Evolutionary conservation across 2,888 invertebrate species (phyloP), one percentile per base, ranked within the genome.

Genomic region (Sarcophaga subvicina): DNA sequence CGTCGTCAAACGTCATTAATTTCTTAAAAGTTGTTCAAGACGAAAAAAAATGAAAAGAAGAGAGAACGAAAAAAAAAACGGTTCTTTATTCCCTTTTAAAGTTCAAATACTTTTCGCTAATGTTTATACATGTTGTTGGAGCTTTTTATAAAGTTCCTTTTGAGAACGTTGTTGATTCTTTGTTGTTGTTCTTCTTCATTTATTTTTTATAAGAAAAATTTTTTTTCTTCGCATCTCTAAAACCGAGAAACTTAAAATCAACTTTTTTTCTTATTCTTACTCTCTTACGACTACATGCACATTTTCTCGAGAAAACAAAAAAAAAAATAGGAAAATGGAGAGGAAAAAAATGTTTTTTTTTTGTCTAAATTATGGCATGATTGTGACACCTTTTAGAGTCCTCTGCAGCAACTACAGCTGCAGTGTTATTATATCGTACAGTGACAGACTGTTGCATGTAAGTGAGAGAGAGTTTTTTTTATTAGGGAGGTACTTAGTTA

Each of bases 331-430:
- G 25, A 78, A 60, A 45, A 81, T 37, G 60, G 8, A 67, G n/a
- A 67, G n/a, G 47, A 67, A 17, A 67, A 49, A 66, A 12, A 60
- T 78, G 67, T 62, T 27, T 72, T 17, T 64, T 25, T 82, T 73
- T 67, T 79, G 81, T 69, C 60, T 73, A 84, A 20, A 78, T 84
- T 81, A 81, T 76, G 70, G 80, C 63, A 81, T 84, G 70, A 87
- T 84, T 81, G 84, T 81, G 78, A 81, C 83, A 87, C 80, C 81
- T 81, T 79, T 25, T 25, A 70, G 66, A 76, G 75, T 76, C 70
- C 79, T 72, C 80, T 72, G 78, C 54, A 14, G 54, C 54, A 78
- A 84, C 81, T 81, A 79, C 66, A 71, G 77, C 67, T 78, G 67
- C 72, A 67, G 49, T 25, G 72, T 49, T 66, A 83, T 49, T 66